Evolutionary conservation across 2,888 invertebrate species (phyloP).

Genomic region (Harpagoxenus sublaevis): DNA sequence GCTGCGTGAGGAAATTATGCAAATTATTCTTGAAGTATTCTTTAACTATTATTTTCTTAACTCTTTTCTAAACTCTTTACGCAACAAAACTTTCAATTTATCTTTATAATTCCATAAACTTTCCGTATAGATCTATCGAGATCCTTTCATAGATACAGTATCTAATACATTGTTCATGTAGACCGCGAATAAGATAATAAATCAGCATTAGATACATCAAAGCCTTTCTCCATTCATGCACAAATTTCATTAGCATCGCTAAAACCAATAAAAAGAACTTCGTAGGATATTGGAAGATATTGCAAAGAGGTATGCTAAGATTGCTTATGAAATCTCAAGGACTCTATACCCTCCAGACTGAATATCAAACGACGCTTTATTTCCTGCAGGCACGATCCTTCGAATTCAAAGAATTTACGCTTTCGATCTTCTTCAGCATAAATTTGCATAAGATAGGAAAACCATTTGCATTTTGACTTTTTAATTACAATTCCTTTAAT

Average conservation of each 20-base stretch:
- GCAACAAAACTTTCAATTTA: not conserved
- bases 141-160: not conserved
- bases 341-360: conserved; percentile 47
- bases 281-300: conserved; percentile 56
- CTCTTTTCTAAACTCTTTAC: not conserved
- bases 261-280: conserved; percentile 60
- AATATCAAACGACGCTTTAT: conserved; percentile 57
- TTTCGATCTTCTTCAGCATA: conserved; percentile 33
- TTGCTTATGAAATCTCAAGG: conserved; percentile 64
- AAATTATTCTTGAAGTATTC: not conserved
- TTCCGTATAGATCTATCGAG: not conserved
- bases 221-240: conserved; percentile 43
- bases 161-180: not conserved
- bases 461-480: conserved; percentile 37
- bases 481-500: conserved; percentile 44
- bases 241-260: conserved; percentile 61
- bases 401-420: conserved; percentile 44
- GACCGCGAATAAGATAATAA: not conserved
- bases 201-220: conserved; percentile 25
- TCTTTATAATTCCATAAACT: not conserved
- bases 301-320: conserved; percentile 55
- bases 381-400: conserved; percentile 34
- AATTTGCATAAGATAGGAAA: conserved; percentile 46
- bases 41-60: not conserved
- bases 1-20: not conserved